Evolutionary conservation across 2,113 vertebrate species (phyloP).

Genomic region (Petrocephalus zakoni): DNA sequence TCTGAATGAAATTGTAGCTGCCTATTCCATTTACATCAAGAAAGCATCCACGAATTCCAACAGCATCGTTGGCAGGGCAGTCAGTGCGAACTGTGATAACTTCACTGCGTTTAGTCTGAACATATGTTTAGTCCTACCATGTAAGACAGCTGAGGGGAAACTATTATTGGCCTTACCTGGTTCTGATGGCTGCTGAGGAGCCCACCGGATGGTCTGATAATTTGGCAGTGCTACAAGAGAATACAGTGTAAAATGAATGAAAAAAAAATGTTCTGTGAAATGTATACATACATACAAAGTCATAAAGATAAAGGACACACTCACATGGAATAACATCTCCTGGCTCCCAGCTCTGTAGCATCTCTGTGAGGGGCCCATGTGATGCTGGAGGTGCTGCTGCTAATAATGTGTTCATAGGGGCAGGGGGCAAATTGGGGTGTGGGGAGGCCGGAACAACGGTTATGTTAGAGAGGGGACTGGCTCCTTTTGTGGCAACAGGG

Average conservation of each 20-base stretch:
- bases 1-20: too few species aligned
- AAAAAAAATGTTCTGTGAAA: neutral
- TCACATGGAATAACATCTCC: neutral
- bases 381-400: neutral
- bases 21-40: too few species aligned
- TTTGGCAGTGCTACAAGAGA: neutral
- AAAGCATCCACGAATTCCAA: too few species aligned
- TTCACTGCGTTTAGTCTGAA: too few species aligned
- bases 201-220: neutral
- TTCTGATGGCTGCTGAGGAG: neutral
- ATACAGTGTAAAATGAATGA: neutral
- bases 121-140: neutral
- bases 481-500: too few species aligned
- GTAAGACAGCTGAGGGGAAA: neutral
- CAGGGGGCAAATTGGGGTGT: too few species aligned
- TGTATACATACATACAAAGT: neutral
- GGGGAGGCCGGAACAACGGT: too few species aligned
- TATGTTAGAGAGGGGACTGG: too few species aligned
- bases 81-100: too few species aligned
- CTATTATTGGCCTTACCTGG: neutral
- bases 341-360: neutral
- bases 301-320: neutral
- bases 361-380: neutral
- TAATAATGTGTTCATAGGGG: neutral
- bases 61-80: too few species aligned